Evolutionary conservation across 1,140 invertebrate species (phyloP), one percentile per base, ranked within the genome.

Genomic region (Achatina immaculata): DNA sequence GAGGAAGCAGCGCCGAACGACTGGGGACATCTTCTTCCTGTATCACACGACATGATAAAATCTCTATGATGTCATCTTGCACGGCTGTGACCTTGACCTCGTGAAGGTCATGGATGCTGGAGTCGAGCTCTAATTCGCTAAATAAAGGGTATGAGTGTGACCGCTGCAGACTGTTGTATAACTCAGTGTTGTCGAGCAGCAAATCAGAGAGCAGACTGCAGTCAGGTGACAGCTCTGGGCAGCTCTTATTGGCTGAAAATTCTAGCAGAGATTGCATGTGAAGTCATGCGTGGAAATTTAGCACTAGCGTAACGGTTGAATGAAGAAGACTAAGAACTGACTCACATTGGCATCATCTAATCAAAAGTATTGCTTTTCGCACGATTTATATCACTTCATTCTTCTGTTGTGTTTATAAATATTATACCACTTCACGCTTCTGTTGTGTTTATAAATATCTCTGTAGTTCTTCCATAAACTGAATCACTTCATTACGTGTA

Each of bases 231-330:
- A 62, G n/a, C 3, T 62, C 58, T 3, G 58, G 58, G 58, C 58
- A 62, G 58, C 58, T 62, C 58, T 62, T 62, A 62, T 6, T 62
- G 58, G 58, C 58, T 34, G 58, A 62, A 28, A 62, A 62, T 31
- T 62, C 58, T 62, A 62, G 16, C 16, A 62, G n/a, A 2, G 58
- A 62, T 62, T 62, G 58, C 58, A 62, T 62, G n/a, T 31, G 58
- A 62, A 31, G 48, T 55, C 19, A 6, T 55, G 48, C 48, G 48
- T 21, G 24, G 28, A 6, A 19, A 80, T 11, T 11, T 28, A n/a
- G n/a, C n/a, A n/a, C n/a, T n/a, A n/a, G n/a, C n/a, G n/a, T n/a
- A n/a, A n/a, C n/a, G n/a, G n/a, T n/a, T n/a, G n/a, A n/a, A n/a
- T n/a, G n/a, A n/a, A n/a, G n/a, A n/a, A n/a, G n/a, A n/a, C n/a